A percentile compares a stretch with the other conserved stretches of the same genome.
Evolutionary conservation across 2,797 vertebrate species (phyloP).

Genomic region (Danionella dracula): DNA sequence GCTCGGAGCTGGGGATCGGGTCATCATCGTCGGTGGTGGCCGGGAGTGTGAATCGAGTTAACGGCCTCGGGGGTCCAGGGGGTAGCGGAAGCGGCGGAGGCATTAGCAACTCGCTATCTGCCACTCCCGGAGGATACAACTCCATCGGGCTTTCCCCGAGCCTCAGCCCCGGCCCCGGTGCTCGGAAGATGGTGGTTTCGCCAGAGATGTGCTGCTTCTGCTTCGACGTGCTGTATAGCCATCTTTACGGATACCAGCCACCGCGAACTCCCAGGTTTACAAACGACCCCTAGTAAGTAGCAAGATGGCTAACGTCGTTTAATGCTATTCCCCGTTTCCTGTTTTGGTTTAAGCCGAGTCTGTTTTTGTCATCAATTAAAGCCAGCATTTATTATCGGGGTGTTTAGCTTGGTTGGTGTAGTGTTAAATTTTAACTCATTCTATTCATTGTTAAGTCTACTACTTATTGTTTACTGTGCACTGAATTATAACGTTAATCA

Average conservation of each 20-base stretch:
- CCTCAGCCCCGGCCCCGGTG: conserved; percentile 78
- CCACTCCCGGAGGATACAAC: conserved; percentile 71
- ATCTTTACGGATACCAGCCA: conserved; percentile 98
- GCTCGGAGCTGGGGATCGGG: conserved; percentile 82
- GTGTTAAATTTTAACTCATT: too few relatives aligned
- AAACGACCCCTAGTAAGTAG: conserved; percentile 95
- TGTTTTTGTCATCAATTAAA: too few relatives aligned
- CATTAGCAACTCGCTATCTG: conserved; percentile 75
- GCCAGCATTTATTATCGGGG: too few relatives aligned
- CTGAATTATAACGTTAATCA: too few relatives aligned
- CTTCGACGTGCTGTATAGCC: conserved; percentile 98
- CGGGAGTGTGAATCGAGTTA: conserved; percentile 73
- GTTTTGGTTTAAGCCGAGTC: background rate
- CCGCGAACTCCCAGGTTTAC: conserved; percentile 97
- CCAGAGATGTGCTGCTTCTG: conserved; percentile 99
- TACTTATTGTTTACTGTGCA: too few relatives aligned
- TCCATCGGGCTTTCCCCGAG: conserved; percentile 78
- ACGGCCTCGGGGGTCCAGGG: conserved; percentile 81
- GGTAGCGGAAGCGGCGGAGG: conserved; percentile 69
- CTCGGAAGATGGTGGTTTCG: conserved; percentile 95
- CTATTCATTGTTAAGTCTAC: too few relatives aligned
- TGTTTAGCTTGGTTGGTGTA: too few relatives aligned
- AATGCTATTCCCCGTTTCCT: background rate
- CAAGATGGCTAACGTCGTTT: conserved; percentile 12
- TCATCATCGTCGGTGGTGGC: conserved; percentile 74